Evolutionary conservation across 2,797 vertebrate genomes (phyloP), one percentile per base, ranked within the genome.

Genomic region (Tenualosa ilisha): DNA sequence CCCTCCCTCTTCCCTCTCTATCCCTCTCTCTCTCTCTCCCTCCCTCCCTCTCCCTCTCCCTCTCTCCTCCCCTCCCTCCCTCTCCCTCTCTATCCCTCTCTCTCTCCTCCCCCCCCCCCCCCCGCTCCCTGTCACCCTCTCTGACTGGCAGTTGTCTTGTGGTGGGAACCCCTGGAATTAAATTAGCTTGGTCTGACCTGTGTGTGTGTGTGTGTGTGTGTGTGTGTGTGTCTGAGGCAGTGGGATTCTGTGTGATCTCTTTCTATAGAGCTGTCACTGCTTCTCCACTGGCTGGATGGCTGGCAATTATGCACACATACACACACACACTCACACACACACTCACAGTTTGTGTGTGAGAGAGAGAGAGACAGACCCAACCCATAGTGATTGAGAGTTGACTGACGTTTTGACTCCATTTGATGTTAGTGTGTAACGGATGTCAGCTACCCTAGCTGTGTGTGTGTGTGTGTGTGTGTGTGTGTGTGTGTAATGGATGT

Each of bases 251-350:
- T 93, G 95, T 96, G 95, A 95, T 95, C 93, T 92, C 93, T 95
- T 94, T 92, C 94, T 93, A 93, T 96, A 94, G 92, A 93, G 91
- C 93, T 95, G 94, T 94, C 95, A 94, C 91, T 93, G 92, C 93
- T 91, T 95, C 94, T 94, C 95, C 95, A 95, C 94, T 95, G 94
- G 94, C 95, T 94, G 94, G 94, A 95, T 94, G 91, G 95, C 94
- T 94, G 90, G 93, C 93, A 91, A 90, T 31, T 95, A 95, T 96
- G 95, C 61, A 65, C n/a, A 65, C 61, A 65, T n/a, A 40, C 31
- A 68, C 26, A 68, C 65, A 68, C 65, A 68, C 65, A 68, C 65
- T 37, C 65, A 72, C 65, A 72, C 65, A 72, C 65, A 72, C 65
- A 72, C 65, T 61, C 13, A 13, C 82, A 31, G 31, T 31, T 31